Base-by-base conservation (phyloP, 2,113 vertebrate genomes). In the Rana temporaria region DNA sequence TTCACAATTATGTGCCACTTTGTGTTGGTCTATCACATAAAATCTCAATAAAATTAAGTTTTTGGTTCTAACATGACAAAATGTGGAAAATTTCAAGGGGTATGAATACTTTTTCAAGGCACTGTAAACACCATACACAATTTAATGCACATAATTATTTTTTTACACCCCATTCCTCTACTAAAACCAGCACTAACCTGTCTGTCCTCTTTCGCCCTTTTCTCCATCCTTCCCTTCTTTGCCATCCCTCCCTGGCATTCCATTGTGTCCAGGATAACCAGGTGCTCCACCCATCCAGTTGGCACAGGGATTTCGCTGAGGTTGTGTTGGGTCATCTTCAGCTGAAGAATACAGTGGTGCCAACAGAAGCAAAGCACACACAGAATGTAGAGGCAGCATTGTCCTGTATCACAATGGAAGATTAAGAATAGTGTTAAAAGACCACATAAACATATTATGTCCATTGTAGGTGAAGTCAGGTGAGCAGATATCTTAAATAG, bases 211-310 rank as follows among this genome's bases (percentile, higher is more conserved):
- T 16, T 96, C 95, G 56, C 95, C 95, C 67, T 93, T 94, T 32
- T 88, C 80, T 4, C 95, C 95, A 0, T 92, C 85, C 63, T 26
- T 85, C 26, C 95, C 95, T 0, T 95, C 94, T 86, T 91, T 93
- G 3, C 95, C 95, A 0, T 95, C 93, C 70, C 93, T 88, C 1
- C 95, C 95, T 0, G 94, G 92, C 18, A 55, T 60, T 7, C 95
- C 95, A 0, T 95, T 93, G 86, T 94, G 93, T 59, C 95, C 95
- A 0, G 95, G 95, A 34, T 92, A 90, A 14, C 95, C 95, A 0
- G 94, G 92, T 0, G 93, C 88, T 84, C 95, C 95, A 7, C 91
- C 92, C 92, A 96, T 94, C 94, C 93, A 94, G 1, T 92, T 91
- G 77, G 88, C 63, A 82, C 95, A 96, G 0, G 88, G 70, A 0